phyloP scores from a whole-genome alignment of 2,888 invertebrate species.

The Leptodirus hochenwartii region DNA sequence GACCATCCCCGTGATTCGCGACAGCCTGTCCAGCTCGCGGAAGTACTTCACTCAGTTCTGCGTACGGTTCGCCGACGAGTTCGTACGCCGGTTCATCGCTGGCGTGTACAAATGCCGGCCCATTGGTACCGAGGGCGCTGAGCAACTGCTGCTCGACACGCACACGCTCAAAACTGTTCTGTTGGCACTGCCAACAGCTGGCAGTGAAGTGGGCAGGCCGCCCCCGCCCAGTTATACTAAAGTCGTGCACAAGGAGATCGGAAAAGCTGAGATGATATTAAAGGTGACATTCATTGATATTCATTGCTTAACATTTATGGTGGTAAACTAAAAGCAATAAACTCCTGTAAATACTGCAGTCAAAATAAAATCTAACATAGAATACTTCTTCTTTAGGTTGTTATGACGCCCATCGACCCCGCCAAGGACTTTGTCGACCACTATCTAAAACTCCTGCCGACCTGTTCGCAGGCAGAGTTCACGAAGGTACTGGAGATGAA shows the following conservation, averaged over 20 bases:
- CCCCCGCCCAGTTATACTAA: conserved; percentile 73
- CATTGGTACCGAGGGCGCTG: conserved; percentile 78
- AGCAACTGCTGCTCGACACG: conserved; percentile 84
- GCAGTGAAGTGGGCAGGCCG: neutral
- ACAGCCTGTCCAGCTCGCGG: conserved; percentile 74
- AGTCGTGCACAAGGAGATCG: conserved; percentile 67
- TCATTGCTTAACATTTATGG: no score
- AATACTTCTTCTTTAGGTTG: no score
- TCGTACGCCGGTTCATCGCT: conserved; percentile 87
- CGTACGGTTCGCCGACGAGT: conserved; percentile 85
- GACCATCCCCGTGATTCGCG: conserved; percentile 74
- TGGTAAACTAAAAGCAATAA: no score
- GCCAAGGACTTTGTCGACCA: conserved; percentile 72
- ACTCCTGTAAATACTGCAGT: no score
- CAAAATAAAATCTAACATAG: no score
- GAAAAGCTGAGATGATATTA: conserved; percentile 95
- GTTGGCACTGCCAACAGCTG: conserved; percentile 69
- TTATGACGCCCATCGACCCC: conserved; percentile 83
- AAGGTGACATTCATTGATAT: no score
- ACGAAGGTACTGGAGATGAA: conserved; percentile 94
- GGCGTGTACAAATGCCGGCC: conserved; percentile 84
- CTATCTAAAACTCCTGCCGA: conserved; percentile 76
- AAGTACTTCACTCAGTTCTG: conserved; percentile 98
- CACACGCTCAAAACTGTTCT: conserved; percentile 88
- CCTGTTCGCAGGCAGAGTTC: conserved; percentile 76